Percentiles rank a stretch among this genome's conserved stretches.
Conservation (phyloP, 2,888 invertebrate genomes). For the Lasioglossum villosulum region DNA sequence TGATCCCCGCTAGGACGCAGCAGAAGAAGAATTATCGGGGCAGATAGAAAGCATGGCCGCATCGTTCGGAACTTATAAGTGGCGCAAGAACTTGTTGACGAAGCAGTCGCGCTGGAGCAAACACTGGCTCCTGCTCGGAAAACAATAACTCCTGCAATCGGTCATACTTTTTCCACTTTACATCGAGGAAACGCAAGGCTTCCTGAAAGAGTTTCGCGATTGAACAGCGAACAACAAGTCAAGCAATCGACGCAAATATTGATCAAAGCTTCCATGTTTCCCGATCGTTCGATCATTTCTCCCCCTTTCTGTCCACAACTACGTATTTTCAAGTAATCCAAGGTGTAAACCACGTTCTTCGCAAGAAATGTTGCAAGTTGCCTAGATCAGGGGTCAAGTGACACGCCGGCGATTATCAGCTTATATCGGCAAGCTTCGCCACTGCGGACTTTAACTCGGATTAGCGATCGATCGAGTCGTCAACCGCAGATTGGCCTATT, state of each 20-base stretch:
- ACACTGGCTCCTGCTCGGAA: slow-evolving; percentile 5
- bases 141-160: slow-evolving; percentile 4
- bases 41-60: background rate
- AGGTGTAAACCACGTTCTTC: background rate
- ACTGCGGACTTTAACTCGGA: background rate
- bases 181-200: background rate
- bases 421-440: background rate
- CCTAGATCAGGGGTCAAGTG: background rate
- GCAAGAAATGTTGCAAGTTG: background rate
- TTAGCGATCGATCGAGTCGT: background rate
- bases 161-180: background rate
- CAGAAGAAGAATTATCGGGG: background rate
- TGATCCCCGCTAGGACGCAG: background rate
- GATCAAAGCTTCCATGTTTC: background rate
- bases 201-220: background rate
- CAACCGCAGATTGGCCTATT: background rate
- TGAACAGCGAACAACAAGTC: background rate
- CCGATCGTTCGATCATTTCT: background rate
- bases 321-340: background rate
- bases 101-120: background rate
- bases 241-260: background rate
- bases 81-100: slow-evolving; percentile 10
- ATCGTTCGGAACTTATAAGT: background rate
- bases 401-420: background rate
- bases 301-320: background rate